Percentiles rank a stretch among this genome's conserved stretches.
Evolutionary conservation across 2,888 invertebrate species (phyloP).

Genomic region (Lasioglossum calceatum): DNA sequence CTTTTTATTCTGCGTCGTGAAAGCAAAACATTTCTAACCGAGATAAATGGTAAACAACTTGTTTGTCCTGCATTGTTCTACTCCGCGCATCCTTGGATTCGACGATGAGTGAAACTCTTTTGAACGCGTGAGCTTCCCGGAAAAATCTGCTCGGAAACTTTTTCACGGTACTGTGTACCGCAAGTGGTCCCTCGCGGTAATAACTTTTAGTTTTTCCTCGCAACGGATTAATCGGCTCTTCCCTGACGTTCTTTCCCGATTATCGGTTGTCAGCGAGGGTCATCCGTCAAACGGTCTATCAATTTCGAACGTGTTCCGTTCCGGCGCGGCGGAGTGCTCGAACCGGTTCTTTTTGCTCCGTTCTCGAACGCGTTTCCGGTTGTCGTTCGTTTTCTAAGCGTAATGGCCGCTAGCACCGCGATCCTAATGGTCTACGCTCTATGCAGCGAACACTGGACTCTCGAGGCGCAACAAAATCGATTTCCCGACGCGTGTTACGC

Average conservation of each 20-base stretch:
- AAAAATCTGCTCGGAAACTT: not conserved
- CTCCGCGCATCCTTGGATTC: not conserved
- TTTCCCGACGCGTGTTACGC: not conserved
- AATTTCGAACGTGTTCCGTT: not conserved
- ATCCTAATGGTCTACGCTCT: not conserved
- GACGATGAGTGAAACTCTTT: not conserved
- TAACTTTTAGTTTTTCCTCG: not conserved
- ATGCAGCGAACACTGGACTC: not conserved
- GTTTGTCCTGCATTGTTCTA: not conserved
- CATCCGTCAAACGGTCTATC: not conserved
- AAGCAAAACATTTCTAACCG: constrained; percentile 1
- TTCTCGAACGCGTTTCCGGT: not conserved
- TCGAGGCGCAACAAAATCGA: not conserved
- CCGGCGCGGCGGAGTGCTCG: not conserved
- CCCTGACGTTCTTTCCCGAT: not conserved
- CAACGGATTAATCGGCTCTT: not conserved
- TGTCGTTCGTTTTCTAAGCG: not conserved
- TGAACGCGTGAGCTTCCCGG: not conserved
- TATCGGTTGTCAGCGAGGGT: not conserved
- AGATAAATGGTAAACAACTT: constrained; percentile 11
- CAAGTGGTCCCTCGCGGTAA: not conserved
- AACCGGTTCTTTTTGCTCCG: not conserved
- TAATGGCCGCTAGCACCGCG: not conserved
- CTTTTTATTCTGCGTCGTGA: not conserved
- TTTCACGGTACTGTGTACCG: not conserved